Percentiles rank a stretch among this genome's conserved stretches.
Evolutionary conservation across 1,140 invertebrate genomes (phyloP).

Genomic region (Drosophila ercepeae): DNA sequence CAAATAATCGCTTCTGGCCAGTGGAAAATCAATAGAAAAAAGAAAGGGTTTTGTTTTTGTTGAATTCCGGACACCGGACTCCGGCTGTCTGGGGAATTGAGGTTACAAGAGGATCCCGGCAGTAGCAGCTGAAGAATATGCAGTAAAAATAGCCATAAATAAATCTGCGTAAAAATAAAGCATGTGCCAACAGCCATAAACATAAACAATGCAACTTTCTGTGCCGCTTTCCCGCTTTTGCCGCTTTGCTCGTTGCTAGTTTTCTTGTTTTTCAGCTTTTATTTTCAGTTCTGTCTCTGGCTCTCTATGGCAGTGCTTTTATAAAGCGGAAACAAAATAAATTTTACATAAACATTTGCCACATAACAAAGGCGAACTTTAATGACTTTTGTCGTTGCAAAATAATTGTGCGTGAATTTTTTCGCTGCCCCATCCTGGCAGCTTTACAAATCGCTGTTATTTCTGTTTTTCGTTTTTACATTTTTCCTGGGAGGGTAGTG

Average conservation of each 20-base stretch:
- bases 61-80: neutral
- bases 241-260: slow-evolving; percentile 35
- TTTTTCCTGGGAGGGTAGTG: neutral
- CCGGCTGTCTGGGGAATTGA: slow-evolving; percentile 44
- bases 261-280: slow-evolving; percentile 12
- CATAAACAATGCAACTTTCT: slow-evolving; percentile 67
- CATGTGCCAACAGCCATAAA: slow-evolving; percentile 62
- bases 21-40: slow-evolving; percentile 54
- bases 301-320: slow-evolving; percentile 24
- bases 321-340: slow-evolving; percentile 69
- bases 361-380: slow-evolving; percentile 66
- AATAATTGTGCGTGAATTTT: slow-evolving; percentile 81
- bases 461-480: neutral
- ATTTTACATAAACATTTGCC: slow-evolving; percentile 73
- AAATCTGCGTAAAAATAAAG: slow-evolving; percentile 62
- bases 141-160: slow-evolving; percentile 65
- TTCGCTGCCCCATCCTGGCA: slow-evolving; percentile 16
- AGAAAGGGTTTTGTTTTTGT: slow-evolving; percentile 34
- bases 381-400: slow-evolving; percentile 80
- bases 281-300: neutral
- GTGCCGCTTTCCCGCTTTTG: slow-evolving; percentile 12
- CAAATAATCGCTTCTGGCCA: slow-evolving; percentile 54
- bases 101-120: slow-evolving; percentile 29
- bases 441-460: slow-evolving; percentile 25
- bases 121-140: slow-evolving; percentile 47